Evolutionary conservation across 1,140 invertebrate species (phyloP).

Genomic region (Marisa cornuarietis): DNA sequence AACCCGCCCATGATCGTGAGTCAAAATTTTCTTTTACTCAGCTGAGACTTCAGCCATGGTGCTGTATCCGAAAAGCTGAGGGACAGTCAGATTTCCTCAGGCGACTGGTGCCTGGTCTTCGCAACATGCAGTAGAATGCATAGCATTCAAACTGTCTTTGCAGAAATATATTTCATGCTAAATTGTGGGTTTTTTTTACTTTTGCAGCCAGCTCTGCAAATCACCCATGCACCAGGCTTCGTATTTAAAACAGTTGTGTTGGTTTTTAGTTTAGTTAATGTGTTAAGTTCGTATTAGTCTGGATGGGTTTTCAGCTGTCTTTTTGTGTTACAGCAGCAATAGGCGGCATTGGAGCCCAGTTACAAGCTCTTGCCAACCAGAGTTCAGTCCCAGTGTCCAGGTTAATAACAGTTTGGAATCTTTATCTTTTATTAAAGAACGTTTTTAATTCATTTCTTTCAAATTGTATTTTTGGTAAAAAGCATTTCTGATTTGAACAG

Average conservation of each 20-base stretch:
- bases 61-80: not conserved
- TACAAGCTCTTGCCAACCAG: conserved; percentile 21
- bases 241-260: too few relatives aligned
- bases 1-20: conserved; percentile 64
- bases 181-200: not conserved
- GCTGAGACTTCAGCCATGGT: not conserved
- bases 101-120: not conserved
- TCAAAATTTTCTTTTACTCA: conserved; percentile 26
- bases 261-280: not conserved
- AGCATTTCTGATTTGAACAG: not conserved
- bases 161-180: too few relatives aligned
- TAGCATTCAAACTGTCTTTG: too few relatives aligned
- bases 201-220: not conserved
- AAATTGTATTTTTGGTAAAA: not conserved
- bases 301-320: conserved; percentile 1
- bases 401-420: not conserved
- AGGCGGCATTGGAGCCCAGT: conserved; percentile 21
- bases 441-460: not conserved
- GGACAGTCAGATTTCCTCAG: not conserved
- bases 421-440: not conserved
- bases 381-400: conserved; percentile 8
- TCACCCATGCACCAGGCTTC: not conserved
- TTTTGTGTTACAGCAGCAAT: conserved; percentile 18
- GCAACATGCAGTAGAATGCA: too few relatives aligned
- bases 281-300: not conserved